Base-by-base conservation (phyloP, 2,797 vertebrate genomes). In the Helarctos malayanus region DNA sequence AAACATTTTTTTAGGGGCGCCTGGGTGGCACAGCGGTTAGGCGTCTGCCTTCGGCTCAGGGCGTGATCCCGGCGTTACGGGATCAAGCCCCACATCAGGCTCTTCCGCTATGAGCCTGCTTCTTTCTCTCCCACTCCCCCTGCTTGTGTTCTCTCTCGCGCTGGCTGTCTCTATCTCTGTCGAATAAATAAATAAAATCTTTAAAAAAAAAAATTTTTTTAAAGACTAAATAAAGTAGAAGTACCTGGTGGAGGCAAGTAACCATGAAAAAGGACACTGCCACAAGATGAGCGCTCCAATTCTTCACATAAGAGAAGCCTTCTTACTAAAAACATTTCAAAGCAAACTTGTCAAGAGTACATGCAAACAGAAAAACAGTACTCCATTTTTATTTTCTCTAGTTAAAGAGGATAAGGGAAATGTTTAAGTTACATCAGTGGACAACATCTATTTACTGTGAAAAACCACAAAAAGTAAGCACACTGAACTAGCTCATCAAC, bases 231-330 rank as follows among this genome's bases (percentile, higher is more conserved):
- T 1, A 49, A 75, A 5, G 83, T 15, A 68, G 41, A 75, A 84
- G 80, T 99, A 99, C 99, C 99, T 99, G 99, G 99, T 56, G 99
- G 99, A 12, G 99, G 99, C 95, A 99, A 98, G 98, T 99, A 99
- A 59, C 99, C 99, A 15, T 99, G 99, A 97, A 99, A 99, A 52
- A 99, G 99, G 95, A 99, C 99, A 6, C 99, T 99, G 95, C 99
- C 99, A 97, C 99, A 99, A 0, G 99, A 99, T 0, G 99, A 99
- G 35, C 99, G 99, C 95, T 99, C 99, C 98, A 99, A 98, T 96
- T 99, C 99, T 98, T 99, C 99, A 98, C 99, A 99, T 9, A 99
- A 98, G 88, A 99, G 99, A 96, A 99, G 98, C 94, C 99, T 99
- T 76, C 99, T 99, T 57, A 99, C 99, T 99, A 95, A 76, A 89